Conservation (phyloP, 2,888 invertebrate species). For the Pedicia rivosa region DNA sequence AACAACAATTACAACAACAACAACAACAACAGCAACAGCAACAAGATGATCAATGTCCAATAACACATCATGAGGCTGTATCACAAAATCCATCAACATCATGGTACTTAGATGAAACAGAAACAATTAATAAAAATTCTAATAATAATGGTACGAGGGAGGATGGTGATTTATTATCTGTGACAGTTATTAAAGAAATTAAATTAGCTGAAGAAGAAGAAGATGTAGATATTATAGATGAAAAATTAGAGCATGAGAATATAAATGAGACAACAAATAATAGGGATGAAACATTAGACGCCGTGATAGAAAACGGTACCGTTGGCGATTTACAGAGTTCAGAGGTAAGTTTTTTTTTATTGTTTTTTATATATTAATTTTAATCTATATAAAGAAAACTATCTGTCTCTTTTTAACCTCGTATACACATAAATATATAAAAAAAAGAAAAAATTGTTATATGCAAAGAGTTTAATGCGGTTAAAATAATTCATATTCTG, state of each 20-base stretch:
- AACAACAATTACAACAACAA: constrained; percentile 7
- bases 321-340: not conserved
- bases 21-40: too few species aligned
- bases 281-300: not conserved
- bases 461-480: too few species aligned
- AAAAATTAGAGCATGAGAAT: not conserved
- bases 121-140: constrained; percentile 11
- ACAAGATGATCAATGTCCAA: constrained; percentile 6
- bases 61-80: constrained; percentile 9
- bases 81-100: constrained; percentile 10
- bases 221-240: not conserved
- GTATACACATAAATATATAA: too few species aligned
- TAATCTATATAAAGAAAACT: too few species aligned
- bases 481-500: too few species aligned
- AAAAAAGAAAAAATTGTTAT: too few species aligned
- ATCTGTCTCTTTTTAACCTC: too few species aligned
- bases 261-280: not conserved
- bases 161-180: not conserved
- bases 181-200: not conserved
- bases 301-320: not conserved
- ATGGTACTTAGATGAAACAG: constrained; percentile 14
- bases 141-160: not conserved
- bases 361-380: too few species aligned
- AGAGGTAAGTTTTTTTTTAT: not conserved
- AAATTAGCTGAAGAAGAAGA: not conserved